Conservation (phyloP, 2,113 vertebrate species). For the Leptosomus discolor region DNA sequence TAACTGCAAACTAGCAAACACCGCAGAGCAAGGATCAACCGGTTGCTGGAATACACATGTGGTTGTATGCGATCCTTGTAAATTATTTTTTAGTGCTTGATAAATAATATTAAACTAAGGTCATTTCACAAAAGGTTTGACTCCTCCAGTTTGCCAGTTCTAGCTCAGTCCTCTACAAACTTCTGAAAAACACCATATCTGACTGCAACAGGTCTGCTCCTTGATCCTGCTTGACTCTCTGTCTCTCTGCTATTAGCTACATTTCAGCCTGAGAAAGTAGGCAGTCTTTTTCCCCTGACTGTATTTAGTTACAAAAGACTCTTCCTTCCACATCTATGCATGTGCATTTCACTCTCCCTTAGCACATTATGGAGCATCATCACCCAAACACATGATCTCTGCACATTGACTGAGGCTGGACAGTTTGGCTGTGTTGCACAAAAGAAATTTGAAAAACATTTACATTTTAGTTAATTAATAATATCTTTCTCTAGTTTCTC, state of each 20-base stretch:
- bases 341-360: rapidly evolving
- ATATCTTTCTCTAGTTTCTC: background rate
- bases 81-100: background rate
- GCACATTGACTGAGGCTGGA: background rate
- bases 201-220: background rate
- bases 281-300: background rate
- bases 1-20: background rate
- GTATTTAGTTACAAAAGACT: background rate
- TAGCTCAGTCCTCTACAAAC: background rate
- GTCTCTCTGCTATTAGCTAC: background rate
- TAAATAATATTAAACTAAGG: background rate
- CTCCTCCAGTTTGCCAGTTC: background rate
- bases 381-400: background rate
- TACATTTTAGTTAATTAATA: background rate
- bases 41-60: background rate
- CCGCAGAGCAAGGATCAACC: background rate
- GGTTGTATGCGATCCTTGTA: rapidly evolving
- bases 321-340: background rate
- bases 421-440: background rate
- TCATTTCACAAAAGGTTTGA: background rate
- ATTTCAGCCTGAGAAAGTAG: background rate
- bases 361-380: background rate
- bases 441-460: background rate
- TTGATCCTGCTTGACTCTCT: background rate
- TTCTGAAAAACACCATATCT: background rate